phyloP scores from a whole-genome alignment of 2,113 vertebrate species.

The Lepus europaeus region DNA sequence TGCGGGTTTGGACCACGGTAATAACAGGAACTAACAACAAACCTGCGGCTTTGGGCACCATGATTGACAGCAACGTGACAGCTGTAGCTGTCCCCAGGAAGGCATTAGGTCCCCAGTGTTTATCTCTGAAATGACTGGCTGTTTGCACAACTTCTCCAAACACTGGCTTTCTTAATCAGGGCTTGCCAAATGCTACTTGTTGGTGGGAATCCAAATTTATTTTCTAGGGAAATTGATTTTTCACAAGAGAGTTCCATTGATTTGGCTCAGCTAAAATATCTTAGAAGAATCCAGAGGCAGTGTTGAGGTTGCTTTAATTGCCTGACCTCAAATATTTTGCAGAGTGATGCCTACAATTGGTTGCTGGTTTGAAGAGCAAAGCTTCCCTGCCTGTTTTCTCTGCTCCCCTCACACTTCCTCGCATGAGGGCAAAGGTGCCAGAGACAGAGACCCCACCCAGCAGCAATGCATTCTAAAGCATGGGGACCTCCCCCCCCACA shows the following conservation, averaged over 20 bases:
- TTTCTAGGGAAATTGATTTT: constrained; percentile 75
- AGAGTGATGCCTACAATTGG: neutral
- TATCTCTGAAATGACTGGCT: constrained; percentile 49
- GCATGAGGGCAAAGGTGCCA: neutral
- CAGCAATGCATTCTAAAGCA: neutral
- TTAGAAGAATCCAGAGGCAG: neutral
- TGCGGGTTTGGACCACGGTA: neutral
- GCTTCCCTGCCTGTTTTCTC: neutral
- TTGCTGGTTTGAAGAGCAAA: neutral
- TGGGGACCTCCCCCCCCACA: neutral
- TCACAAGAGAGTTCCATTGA: constrained; percentile 48
- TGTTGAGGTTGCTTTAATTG: constrained; percentile 33
- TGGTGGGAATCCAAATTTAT: constrained; percentile 68
- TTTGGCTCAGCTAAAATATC: constrained; percentile 64
- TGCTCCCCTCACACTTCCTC: neutral
- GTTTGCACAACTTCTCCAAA: constrained; percentile 64
- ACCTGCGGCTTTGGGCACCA: neutral
- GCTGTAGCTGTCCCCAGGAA: neutral
- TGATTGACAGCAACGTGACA: neutral
- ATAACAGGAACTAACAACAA: neutral
- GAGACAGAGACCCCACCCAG: neutral
- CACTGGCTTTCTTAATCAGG: constrained; percentile 49
- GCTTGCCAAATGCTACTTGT: constrained; percentile 65
- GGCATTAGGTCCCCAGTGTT: constrained; percentile 28
- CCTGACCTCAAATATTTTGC: constrained; percentile 27